Conservation (phyloP, 1,140 invertebrate species). For the Drosophila sp. region DNA sequence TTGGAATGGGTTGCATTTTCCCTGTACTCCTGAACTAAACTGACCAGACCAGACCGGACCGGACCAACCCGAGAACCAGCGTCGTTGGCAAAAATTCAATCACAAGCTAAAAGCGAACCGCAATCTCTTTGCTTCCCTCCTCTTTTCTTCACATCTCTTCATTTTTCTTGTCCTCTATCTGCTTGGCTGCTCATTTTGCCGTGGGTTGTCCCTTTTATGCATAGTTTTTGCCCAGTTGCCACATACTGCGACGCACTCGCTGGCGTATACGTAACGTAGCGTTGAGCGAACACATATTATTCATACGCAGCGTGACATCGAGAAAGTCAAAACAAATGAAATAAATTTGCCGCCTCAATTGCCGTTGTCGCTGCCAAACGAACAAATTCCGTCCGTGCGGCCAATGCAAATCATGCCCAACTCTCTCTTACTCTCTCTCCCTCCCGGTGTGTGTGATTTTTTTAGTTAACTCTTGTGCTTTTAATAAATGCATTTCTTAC, state of each 20-base stretch:
- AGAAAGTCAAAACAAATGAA: slow-evolving; percentile 68
- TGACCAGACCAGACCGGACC: slow-evolving; percentile 17
- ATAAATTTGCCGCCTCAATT: slow-evolving; percentile 76
- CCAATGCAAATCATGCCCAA: slow-evolving; percentile 51
- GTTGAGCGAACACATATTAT: slow-evolving; percentile 56
- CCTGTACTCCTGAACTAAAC: too few relatives aligned
- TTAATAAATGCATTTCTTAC: slow-evolving; percentile 49
- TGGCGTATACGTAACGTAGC: slow-evolving; percentile 65
- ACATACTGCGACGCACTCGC: slow-evolving; percentile 54
- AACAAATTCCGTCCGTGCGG: slow-evolving; percentile 34
- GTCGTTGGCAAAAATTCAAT: slow-evolving; percentile 39
- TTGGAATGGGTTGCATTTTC: background rate
- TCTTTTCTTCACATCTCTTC: background rate
- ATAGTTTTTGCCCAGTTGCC: slow-evolving; percentile 31
- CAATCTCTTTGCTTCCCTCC: slow-evolving; percentile 1
- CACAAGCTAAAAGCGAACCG: slow-evolving; percentile 25
- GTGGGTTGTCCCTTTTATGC: slow-evolving; percentile 16
- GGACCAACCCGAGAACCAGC: too few relatives aligned
- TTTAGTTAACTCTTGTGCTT: slow-evolving; percentile 20
- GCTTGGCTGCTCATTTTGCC: slow-evolving; percentile 2
- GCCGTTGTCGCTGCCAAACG: slow-evolving; percentile 47
- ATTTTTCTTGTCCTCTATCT: background rate
- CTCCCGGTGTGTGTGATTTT: slow-evolving; percentile 24
- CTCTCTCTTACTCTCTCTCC: too few relatives aligned
- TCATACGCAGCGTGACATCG: slow-evolving; percentile 79